These are phyloP conservation scores for Acromyrmex echinatior DNA, from an alignment of 1,140 invertebrate genomes.

Conservation along the genomic window DNA sequence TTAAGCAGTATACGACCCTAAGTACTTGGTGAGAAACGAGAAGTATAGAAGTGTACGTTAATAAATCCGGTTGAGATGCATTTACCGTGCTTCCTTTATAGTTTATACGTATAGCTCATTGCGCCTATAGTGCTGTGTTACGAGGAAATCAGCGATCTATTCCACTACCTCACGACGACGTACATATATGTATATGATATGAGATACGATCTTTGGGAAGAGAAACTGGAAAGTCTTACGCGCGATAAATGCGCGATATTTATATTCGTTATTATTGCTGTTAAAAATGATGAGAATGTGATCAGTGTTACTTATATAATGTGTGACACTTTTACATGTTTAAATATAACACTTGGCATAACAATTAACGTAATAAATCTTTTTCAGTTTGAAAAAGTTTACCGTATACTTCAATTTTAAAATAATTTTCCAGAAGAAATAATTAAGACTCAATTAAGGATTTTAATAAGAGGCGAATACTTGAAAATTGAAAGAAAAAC, in stretches of 20 bases:
- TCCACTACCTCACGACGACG: no score
- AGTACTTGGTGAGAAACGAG: constrained; percentile 12
- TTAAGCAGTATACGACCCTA: constrained; percentile 58
- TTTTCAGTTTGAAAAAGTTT: background rate
- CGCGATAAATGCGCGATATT: background rate
- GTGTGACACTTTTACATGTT: background rate
- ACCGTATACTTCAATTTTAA: background rate
- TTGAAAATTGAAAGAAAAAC: background rate
- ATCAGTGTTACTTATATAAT: background rate
- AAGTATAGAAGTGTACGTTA: constrained; percentile 18
- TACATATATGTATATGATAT: background rate
- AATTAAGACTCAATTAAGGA: no score
- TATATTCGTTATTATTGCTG: background rate
- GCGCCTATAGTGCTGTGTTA: background rate
- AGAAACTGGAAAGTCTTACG: background rate
- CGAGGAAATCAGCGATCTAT: background rate
- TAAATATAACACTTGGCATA: background rate
- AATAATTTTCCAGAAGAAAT: background rate
- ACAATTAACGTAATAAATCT: constrained; percentile 1
- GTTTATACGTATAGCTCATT: background rate
- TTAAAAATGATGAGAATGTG: background rate
- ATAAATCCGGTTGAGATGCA: constrained; percentile 35
- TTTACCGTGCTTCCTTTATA: constrained; percentile 49
- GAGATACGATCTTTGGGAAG: background rate
- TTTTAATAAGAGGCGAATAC: background rate